These are phyloP conservation scores for Rhagonycha lutea DNA, from an alignment of 2,888 invertebrate genomes.

Conservation along the genomic window DNA sequence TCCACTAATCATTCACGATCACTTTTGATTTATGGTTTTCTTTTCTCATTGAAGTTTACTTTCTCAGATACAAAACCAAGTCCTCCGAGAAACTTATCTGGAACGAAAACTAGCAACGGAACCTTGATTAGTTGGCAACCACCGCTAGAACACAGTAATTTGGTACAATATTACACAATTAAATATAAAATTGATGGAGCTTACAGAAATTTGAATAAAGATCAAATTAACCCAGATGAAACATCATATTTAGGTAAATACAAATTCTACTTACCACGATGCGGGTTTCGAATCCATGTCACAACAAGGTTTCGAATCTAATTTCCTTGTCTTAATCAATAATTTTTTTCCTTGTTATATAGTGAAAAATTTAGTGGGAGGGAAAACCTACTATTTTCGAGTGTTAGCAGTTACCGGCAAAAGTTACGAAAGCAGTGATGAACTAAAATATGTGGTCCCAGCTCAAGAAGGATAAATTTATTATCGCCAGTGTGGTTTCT, in stretches of 20 bases:
- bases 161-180: conserved; percentile 88
- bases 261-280: too few relatives aligned
- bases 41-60: conserved; percentile 1
- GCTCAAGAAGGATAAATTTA: conserved; percentile 79
- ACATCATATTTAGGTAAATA: conserved; percentile 80
- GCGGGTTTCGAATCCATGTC: too few relatives aligned
- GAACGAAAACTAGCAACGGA: conserved; percentile 86
- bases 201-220: conserved; percentile 87
- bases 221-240: conserved; percentile 86
- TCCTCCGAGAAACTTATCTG: conserved; percentile 87
- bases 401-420: conserved; percentile 86
- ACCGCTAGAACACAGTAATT: conserved; percentile 77
- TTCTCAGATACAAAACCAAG: conserved; percentile 85
- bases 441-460: conserved; percentile 86
- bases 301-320: too few relatives aligned
- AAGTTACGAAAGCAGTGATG: conserved; percentile 85
- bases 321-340: too few relatives aligned
- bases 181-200: conserved; percentile 88
- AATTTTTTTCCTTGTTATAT: conserved; percentile 44
- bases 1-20: too few relatives aligned
- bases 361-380: conserved; percentile 91
- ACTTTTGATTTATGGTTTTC: conserved; percentile 7
- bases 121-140: conserved; percentile 90
- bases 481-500: conserved; percentile 95
- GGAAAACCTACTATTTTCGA: conserved; percentile 89